Evolutionary conservation across 2,888 invertebrate genomes (phyloP), one percentile per base, ranked within the genome.

Genomic region (Hetaerina titia): DNA sequence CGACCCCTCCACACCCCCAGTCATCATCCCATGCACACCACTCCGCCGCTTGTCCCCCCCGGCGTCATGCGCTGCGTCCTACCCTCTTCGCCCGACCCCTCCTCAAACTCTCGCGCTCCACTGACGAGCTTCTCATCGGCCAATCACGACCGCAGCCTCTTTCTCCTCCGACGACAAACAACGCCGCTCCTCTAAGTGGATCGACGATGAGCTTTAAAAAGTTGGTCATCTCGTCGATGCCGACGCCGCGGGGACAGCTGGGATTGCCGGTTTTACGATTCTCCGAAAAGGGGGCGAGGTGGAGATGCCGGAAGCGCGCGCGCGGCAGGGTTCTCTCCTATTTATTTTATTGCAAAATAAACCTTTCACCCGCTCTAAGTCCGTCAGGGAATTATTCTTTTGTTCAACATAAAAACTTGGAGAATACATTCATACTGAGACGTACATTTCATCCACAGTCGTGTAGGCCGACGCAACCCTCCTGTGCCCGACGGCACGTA

Each of bases 241-340:
- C 31, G 81, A 25, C 81, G 8, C 69, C 69, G 2, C n/a, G 74
- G 74, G 74, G 25, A 22, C 81, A 81, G 81, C 81, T 81, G 81
- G 81, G 31, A 81, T 81, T 31, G n/a, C 81, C 81, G 81, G 81
- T 81, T 81, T 81, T 81, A 81, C 81, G 31, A 31, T 81, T 81
- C 81, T 81, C 81, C 81, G 81, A 31, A 81, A 31, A 31, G 25
- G 81, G 81, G 81, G 15, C 81, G 25, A 13, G 25, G 81, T 0
- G 22, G 69, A 22, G 81, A 81, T 81, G 25, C 81, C 81, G 81
- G 81, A 81, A 81, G 81, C 60, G 17, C 1, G 25, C 74, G 11
- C 31, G 9, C 81, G 19, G 9, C 9, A 11, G 22, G 22, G 19
- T 19, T 81, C 9, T 81, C 15, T 31, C 31, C 11, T 81, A 31